Conservation (phyloP, 2,113 vertebrate genomes). For the Ctenomys sociabilis region DNA sequence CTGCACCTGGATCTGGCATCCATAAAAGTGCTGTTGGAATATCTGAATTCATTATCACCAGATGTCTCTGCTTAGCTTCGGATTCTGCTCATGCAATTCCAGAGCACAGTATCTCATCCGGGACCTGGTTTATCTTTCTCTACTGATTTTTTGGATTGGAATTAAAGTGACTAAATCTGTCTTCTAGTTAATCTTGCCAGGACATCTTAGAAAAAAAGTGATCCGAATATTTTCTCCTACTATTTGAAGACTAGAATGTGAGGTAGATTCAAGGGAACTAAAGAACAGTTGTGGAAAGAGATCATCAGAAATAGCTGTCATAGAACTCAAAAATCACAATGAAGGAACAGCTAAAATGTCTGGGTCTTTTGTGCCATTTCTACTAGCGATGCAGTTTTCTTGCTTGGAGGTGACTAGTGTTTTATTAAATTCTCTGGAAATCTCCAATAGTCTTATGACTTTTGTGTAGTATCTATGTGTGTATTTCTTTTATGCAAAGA, state of each 20-base stretch:
- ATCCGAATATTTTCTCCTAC: neutral
- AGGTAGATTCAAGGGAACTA: conserved; percentile 35
- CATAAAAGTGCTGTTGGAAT: neutral
- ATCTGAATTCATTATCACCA: neutral
- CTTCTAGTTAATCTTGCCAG: conserved; percentile 29
- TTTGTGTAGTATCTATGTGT: neutral
- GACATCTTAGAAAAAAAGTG: neutral
- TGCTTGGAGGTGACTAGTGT: neutral
- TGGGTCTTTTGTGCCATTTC: neutral
- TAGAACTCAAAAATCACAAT: conserved; percentile 4
- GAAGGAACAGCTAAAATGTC: neutral
- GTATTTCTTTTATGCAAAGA: neutral
- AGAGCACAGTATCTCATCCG: neutral
- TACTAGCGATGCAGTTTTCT: neutral
- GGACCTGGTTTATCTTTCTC: neutral
- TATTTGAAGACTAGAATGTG: conserved; percentile 37
- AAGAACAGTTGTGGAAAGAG: neutral
- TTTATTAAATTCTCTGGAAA: neutral
- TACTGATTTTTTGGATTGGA: neutral
- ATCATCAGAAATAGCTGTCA: neutral
- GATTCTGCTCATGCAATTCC: neutral
- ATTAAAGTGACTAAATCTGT: conserved; percentile 6
- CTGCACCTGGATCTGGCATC: neutral
- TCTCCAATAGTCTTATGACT: neutral
- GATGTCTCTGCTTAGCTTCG: neutral